phyloP scores from a whole-genome alignment of 2,113 vertebrate genomes.

The Aythya baeri region DNA sequence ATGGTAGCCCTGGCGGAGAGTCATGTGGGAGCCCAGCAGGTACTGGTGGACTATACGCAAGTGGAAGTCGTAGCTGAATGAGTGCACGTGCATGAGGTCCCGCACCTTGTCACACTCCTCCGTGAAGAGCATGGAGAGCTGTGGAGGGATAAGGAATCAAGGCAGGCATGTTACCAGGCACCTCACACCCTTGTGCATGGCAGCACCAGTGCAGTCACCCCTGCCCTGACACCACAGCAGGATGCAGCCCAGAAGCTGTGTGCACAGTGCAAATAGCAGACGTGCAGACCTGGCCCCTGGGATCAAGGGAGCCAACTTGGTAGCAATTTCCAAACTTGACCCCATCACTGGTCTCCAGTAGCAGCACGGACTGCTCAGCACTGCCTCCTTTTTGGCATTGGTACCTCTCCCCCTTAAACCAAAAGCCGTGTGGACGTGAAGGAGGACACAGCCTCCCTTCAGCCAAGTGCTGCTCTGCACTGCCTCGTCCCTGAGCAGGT shows the following conservation, averaged over 20 bases:
- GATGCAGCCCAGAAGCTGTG: background rate
- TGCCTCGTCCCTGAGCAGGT: background rate
- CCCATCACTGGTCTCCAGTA: background rate
- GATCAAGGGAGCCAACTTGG: background rate
- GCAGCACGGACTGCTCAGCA: background rate
- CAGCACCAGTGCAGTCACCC: background rate
- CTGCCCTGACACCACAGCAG: background rate
- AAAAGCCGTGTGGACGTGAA: background rate
- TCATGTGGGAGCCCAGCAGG: constrained; percentile 91
- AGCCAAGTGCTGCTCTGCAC: background rate
- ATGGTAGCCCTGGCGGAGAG: constrained; percentile 93
- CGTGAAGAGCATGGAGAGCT: constrained; percentile 99
- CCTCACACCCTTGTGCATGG: background rate
- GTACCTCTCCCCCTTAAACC: background rate
- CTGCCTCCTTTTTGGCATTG: background rate
- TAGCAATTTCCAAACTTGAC: background rate
- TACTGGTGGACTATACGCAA: constrained; percentile 96
- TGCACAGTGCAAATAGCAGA: background rate
- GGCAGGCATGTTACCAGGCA: background rate
- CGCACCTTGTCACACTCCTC: constrained; percentile 98
- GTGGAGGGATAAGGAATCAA: background rate
- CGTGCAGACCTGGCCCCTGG: background rate
- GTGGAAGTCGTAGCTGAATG: constrained; percentile 99
- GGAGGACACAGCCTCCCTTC: background rate
- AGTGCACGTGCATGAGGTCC: constrained; percentile 98